These are phyloP conservation scores for Bufo gargarizans DNA, from an alignment of 2,113 vertebrate genomes.

Conservation along the genomic window DNA sequence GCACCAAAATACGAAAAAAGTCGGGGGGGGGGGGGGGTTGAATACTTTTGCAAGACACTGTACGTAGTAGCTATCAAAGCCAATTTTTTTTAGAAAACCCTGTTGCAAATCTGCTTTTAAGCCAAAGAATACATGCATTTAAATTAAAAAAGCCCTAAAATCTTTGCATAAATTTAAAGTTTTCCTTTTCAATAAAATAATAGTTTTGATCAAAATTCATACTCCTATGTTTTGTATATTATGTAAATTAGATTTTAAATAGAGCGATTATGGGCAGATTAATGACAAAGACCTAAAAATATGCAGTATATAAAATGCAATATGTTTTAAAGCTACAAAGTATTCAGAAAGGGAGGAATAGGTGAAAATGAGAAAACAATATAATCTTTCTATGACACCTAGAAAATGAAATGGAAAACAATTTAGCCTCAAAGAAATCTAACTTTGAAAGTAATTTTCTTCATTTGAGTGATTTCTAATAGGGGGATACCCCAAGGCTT, in stretches of 20 bases:
- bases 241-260: not conserved
- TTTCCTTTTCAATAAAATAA: not conserved
- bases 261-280: not conserved
- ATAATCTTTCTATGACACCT: not conserved
- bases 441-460: slow-evolving; percentile 47
- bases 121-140: no score
- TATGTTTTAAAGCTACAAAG: not conserved
- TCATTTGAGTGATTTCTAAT: slow-evolving; percentile 43
- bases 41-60: no score
- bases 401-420: slow-evolving; percentile 23
- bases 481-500: slow-evolving; percentile 48
- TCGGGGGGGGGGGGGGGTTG: no score
- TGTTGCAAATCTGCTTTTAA: no score
- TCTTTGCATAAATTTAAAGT: no score
- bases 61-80: no score
- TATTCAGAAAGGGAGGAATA: not conserved
- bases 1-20: no score
- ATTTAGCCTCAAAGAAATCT: not conserved
- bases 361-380: not conserved
- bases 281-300: not conserved
- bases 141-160: no score
- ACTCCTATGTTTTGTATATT: not conserved
- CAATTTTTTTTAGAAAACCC: no score
- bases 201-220: not conserved
- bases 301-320: not conserved